Evolutionary conservation across 64 coral and sea anemone species (phyloP).

Genomic region (Montipora capricornis): DNA sequence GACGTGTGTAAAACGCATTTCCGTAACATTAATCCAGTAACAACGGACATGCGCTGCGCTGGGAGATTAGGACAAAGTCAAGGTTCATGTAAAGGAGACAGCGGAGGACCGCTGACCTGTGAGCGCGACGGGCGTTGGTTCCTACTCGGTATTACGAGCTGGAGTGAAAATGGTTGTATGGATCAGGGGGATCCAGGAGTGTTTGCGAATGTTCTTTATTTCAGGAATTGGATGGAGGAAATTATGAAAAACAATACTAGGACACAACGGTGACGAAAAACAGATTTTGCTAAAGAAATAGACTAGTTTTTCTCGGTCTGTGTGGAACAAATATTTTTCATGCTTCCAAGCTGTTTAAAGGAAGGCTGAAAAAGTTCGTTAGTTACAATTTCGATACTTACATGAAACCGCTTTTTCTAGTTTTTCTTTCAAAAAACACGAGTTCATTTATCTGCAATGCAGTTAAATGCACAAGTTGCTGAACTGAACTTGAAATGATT

Average conservation of each 20-base stretch:
- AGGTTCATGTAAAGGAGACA: constrained; percentile 68
- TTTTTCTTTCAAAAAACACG: no score
- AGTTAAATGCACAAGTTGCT: no score
- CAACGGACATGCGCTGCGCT: constrained; percentile 59
- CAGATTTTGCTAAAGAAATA: neutral
- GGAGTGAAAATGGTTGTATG: constrained; percentile 51
- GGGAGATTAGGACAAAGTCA: constrained; percentile 48
- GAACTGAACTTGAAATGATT: no score
- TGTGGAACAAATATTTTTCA: no score
- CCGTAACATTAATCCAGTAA: constrained; percentile 1
- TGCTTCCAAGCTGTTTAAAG: no score
- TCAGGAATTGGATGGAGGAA: constrained; percentile 51
- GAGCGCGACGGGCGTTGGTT: constrained; percentile 54
- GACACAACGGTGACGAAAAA: neutral
- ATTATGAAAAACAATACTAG: constrained; percentile 1
- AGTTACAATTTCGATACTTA: no score
- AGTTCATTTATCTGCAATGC: no score
- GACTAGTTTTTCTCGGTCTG: no score
- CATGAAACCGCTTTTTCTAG: no score
- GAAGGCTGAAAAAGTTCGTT: no score
- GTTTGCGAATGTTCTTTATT: constrained; percentile 53
- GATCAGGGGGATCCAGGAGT: constrained; percentile 64
- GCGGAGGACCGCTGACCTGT: constrained; percentile 67
- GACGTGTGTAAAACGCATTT: constrained; percentile 27
- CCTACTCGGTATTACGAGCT: constrained; percentile 61